Base-by-base conservation (phyloP, 2,113 vertebrate genomes). In the Gymnocephalus cernua region DNA sequence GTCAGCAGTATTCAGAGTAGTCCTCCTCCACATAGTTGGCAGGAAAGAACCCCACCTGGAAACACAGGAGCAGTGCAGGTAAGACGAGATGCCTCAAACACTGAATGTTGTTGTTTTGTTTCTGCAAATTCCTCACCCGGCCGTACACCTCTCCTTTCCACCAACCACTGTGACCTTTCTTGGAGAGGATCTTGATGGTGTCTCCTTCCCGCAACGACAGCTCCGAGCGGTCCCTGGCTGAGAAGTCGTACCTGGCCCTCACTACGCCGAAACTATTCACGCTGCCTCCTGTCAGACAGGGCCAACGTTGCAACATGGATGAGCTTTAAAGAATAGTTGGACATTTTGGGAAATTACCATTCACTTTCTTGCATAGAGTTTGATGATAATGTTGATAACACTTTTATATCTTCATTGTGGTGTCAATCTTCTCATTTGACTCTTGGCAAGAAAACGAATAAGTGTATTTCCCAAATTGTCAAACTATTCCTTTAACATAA, bases 21-120 rank as follows among this genome's bases (percentile, higher is more conserved):
- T 99, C 98, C 81, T 98, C 98, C 18, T 99, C 97, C 83, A 99
- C 98, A 0, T 98, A 99, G 91, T 99, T 99, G 25, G 97, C 92
- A 8, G 98, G 98, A 83, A 99, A 99, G 38, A 97, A 90, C 8
- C 98, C 98, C 23, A 98, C 93, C 98, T 99, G 84, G 25, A 68
- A 44, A 79, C 10, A 69, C 47, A 74, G 11, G 32, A 64, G 29
- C 9, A 18, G 21, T 29, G 16, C 47, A 45, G 45, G 6, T 81
- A 3, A 72, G 70, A 65, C 19, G 59, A 58, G 18, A 69, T 1
- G 2, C 21, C 3, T 32, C 0, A n/a, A 48, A 35, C 11, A 6
- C n/a, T 8, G 0, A 25, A n/a, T 8, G 12, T 21, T 27, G 9
- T 18, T 3, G 38, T 25, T 23, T 29, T 41, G 2, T 38, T 35